Conservation (phyloP, 2,888 invertebrate genomes). For the Eupeodes luniger region DNA sequence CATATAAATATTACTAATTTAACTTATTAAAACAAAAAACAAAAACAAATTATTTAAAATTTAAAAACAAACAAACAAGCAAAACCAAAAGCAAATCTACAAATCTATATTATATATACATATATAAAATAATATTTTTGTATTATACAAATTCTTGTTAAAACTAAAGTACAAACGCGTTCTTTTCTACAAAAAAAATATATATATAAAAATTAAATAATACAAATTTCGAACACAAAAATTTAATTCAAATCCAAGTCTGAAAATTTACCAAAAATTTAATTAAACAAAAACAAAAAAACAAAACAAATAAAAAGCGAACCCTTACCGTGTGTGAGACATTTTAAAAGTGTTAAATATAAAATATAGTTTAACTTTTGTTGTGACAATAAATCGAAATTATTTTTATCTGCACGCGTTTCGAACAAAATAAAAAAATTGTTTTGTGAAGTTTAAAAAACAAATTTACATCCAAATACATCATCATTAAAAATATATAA, state of each 20-base stretch:
- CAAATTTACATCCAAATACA: conserved; percentile 63
- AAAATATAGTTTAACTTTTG: conserved; percentile 62
- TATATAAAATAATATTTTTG: conserved; percentile 74
- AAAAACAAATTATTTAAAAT: conserved; percentile 49
- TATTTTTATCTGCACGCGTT: conserved; percentile 57
- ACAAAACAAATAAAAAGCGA: conserved; percentile 8
- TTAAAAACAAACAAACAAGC: conserved; percentile 69
- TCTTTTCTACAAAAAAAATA: conserved; percentile 70
- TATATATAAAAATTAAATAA: conserved; percentile 36
- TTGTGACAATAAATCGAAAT: conserved; percentile 70
- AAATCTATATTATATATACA: conserved; percentile 79
- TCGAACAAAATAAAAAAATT: conserved; percentile 43
- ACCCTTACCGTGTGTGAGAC: conserved; percentile 47
- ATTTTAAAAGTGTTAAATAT: conserved; percentile 52
- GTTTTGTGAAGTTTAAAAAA: conserved; percentile 55
- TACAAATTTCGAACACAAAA: conserved; percentile 65
- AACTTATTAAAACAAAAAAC: conserved; percentile 66
- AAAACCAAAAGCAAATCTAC: conserved; percentile 77
- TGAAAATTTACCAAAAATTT: conserved; percentile 74
- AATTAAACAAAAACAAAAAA: conserved; percentile 6
- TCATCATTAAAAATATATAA: conserved; percentile 52
- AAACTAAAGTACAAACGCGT: conserved; percentile 75
- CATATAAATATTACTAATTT: conserved; percentile 65
- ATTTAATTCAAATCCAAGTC: conserved; percentile 70
- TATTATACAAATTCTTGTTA: conserved; percentile 76